Conservation (phyloP, 2,797 vertebrate genomes). For the Hemibagrus guttatus region DNA sequence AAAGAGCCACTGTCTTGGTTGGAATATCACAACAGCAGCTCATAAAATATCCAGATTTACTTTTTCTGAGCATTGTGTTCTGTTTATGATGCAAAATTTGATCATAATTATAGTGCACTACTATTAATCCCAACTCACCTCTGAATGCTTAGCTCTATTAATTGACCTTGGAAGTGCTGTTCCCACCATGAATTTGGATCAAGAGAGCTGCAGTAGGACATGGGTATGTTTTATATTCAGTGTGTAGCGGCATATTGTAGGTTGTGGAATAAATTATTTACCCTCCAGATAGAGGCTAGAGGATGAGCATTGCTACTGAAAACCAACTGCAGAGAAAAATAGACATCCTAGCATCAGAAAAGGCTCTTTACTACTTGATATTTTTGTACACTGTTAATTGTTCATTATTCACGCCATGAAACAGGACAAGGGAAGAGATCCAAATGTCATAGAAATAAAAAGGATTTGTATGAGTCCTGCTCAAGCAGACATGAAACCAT, state of each 20-base stretch:
- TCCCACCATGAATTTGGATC: conserved; percentile 45
- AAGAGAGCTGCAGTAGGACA: conserved; percentile 52
- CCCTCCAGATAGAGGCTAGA: conserved; percentile 45
- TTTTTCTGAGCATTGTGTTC: conserved; percentile 54
- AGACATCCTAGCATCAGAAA: conserved; percentile 20
- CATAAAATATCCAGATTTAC: not conserved
- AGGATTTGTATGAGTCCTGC: not conserved
- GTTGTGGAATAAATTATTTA: conserved; percentile 63
- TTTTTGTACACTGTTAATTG: not conserved
- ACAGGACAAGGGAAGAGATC: not conserved
- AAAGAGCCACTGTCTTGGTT: conserved; percentile 12
- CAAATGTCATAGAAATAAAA: not conserved
- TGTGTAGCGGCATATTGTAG: conserved; percentile 52
- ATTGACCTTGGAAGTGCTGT: conserved; percentile 62
- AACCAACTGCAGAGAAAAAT: conserved; percentile 40
- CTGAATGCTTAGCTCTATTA: conserved; percentile 45
- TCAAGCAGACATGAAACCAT: not conserved
- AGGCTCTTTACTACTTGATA: not conserved
- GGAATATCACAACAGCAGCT: not conserved
- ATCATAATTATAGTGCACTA: conserved; percentile 28
- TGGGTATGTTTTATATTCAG: conserved; percentile 56
- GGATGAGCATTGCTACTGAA: conserved; percentile 44
- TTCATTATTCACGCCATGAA: not conserved
- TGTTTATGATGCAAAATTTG: conserved; percentile 19
- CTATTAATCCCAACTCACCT: conserved; percentile 18